Evolutionary conservation across 2,113 vertebrate species (phyloP).

Genomic region (Hemiprocne comata): DNA sequence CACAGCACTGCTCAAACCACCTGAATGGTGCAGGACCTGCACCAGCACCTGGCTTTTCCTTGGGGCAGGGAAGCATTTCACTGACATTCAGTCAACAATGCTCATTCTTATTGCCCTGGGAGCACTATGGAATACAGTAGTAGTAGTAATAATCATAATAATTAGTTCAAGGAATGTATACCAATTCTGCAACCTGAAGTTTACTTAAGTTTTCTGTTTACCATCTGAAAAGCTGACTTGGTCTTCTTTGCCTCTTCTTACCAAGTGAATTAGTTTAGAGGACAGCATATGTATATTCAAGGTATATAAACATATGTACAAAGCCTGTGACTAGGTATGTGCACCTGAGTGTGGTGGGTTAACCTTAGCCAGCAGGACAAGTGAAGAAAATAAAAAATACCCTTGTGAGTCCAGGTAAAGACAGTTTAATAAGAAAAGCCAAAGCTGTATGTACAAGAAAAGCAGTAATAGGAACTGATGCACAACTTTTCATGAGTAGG

Average conservation of each 20-base stretch:
- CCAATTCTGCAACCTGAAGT: neutral
- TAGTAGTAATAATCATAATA: neutral
- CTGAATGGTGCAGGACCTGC: neutral
- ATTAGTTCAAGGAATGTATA: neutral
- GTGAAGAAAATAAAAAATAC: neutral
- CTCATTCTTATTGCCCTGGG: neutral
- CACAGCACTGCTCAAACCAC: neutral
- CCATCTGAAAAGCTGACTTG: neutral
- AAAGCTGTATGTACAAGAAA: neutral
- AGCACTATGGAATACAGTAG: neutral
- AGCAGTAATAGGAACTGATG: neutral
- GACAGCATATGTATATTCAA: neutral
- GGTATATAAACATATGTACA: neutral
- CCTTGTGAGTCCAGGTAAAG: neutral
- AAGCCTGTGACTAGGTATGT: neutral
- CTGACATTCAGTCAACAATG: neutral
- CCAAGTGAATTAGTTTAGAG: neutral
- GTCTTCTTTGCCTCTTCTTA: neutral
- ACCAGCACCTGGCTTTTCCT: neutral
- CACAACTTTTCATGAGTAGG: neutral
- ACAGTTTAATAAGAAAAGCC: neutral
- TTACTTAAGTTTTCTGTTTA: neutral
- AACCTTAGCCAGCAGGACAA: neutral
- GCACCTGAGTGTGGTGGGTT: neutral
- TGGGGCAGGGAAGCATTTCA: neutral